Percentiles rank a stretch among this genome's conserved stretches.
Evolutionary conservation across 2,113 vertebrate genomes (phyloP).

Genomic region (Centropus bengalensis): DNA sequence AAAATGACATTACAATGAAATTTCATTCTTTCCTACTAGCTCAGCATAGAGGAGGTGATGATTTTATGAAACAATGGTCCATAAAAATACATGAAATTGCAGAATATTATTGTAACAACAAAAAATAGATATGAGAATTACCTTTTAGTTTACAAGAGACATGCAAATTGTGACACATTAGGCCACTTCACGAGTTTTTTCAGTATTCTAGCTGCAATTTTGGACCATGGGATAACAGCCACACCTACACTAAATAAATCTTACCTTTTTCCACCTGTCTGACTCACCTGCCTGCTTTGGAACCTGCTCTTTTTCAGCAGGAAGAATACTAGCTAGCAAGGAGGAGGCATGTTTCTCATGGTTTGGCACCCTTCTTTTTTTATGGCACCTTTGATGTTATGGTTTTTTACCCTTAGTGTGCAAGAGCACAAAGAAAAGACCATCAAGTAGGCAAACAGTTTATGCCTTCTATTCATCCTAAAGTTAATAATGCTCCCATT

Average conservation of each 20-base stretch:
- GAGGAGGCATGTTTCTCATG: neutral
- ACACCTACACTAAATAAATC: neutral
- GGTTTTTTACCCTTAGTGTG: neutral
- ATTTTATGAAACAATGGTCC: conserved; percentile 57
- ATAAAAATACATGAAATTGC: conserved; percentile 46
- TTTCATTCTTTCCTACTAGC: conserved; percentile 48
- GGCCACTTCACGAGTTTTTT: neutral
- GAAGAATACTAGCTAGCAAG: neutral
- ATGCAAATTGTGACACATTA: neutral
- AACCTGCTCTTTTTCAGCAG: neutral
- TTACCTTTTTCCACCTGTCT: neutral
- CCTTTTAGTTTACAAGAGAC: conserved; percentile 25
- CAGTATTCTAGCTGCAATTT: neutral
- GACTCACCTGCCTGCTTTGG: neutral
- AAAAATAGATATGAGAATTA: neutral
- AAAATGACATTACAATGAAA: conserved; percentile 48
- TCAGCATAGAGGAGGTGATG: neutral
- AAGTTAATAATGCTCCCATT: neutral
- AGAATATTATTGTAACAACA: conserved; percentile 36
- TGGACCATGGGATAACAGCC: neutral
- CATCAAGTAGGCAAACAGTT: neutral
- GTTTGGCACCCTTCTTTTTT: neutral
- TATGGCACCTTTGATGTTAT: neutral
- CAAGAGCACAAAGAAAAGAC: conserved; percentile 16
- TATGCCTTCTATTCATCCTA: neutral